phyloP scores from a whole-genome alignment of 2,888 invertebrate species.

The Cordilura impudica region DNA sequence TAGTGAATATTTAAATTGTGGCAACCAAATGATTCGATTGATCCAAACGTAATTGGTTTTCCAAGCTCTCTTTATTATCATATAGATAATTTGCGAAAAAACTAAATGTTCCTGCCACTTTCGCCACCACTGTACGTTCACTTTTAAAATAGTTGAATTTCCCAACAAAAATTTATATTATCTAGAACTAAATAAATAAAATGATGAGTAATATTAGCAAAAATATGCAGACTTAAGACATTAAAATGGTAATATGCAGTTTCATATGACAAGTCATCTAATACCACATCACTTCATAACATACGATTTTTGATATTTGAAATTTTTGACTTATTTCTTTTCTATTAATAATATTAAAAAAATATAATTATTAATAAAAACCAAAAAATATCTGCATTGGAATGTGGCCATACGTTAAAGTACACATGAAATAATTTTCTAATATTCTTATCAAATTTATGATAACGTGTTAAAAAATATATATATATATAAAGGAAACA shows the following conservation, averaged over 20 bases:
- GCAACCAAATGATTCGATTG: too few relatives aligned
- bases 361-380: not conserved
- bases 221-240: not conserved
- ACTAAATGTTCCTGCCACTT: too few relatives aligned
- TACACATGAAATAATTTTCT: not conserved
- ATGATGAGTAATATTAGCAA: constrained; percentile 7
- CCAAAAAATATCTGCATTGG: not conserved
- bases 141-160: too few relatives aligned
- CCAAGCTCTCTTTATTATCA: too few relatives aligned
- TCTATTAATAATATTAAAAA: not conserved
- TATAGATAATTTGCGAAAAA: too few relatives aligned
- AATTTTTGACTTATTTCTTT: not conserved
- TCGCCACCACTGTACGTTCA: too few relatives aligned
- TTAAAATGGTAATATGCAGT: not conserved
- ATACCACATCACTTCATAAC: not conserved
- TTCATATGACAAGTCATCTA: not conserved
- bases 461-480: constrained; percentile 5
- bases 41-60: too few relatives aligned
- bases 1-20: too few relatives aligned
- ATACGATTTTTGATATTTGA: not conserved
- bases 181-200: too few relatives aligned
- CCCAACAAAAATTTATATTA: too few relatives aligned
- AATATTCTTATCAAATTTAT: constrained; percentile 3
- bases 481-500: not conserved
- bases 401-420: not conserved